Evolutionary conservation across 2,113 vertebrate genomes (phyloP).

Genomic region (Corvus moneduloides): DNA sequence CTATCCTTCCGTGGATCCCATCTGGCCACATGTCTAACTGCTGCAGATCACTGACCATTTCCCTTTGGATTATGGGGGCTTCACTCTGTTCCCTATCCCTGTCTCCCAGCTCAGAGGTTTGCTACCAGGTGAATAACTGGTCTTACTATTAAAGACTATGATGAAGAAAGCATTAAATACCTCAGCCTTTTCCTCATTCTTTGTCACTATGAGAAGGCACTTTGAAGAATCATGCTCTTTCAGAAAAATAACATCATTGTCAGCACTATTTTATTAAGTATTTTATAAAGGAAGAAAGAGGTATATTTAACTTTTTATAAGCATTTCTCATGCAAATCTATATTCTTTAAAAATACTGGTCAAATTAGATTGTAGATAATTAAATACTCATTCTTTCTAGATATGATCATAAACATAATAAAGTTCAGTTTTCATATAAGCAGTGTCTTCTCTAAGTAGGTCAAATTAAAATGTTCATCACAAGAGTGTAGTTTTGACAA

Average conservation of each 20-base stretch:
- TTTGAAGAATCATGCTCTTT: not conserved
- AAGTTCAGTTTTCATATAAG: not conserved
- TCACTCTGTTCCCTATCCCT: not conserved
- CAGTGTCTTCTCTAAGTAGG: not conserved
- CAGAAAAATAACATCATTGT: not conserved
- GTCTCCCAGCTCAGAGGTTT: not conserved
- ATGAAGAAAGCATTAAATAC: not conserved
- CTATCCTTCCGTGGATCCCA: accelerated
- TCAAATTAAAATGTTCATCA: not conserved
- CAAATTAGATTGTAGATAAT: not conserved
- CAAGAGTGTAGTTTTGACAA: not conserved
- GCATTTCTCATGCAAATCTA: not conserved
- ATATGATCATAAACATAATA: not conserved
- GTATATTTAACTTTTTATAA: not conserved
- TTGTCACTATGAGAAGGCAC: not conserved
- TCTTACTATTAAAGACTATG: not conserved
- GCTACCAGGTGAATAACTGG: not conserved
- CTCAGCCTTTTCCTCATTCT: not conserved
- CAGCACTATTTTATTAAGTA: not conserved
- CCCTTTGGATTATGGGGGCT: not conserved
- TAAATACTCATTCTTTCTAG: not conserved
- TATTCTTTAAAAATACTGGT: not conserved
- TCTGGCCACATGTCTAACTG: no score
- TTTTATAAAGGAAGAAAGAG: not conserved
- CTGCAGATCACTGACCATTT: not conserved